Evolutionary conservation across 2,888 invertebrate species (phyloP), one percentile per base, ranked within the genome.

Genomic region (Lamellibrachia satsuma): DNA sequence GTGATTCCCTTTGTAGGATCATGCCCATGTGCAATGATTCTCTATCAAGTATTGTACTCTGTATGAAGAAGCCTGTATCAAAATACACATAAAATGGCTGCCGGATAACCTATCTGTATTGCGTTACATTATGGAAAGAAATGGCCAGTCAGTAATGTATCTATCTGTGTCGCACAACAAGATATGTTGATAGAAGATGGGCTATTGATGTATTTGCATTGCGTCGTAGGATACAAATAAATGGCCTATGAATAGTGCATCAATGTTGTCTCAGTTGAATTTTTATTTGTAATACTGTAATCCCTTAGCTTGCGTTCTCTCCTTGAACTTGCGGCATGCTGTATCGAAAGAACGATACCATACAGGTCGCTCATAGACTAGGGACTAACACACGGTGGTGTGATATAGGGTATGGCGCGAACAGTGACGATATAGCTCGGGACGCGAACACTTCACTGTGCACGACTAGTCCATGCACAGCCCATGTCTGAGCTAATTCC

Each of bases 161-260:
- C 57, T 57, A 57, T 57, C 75, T 75, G 75, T 75, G 75, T 75
- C 4, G 22, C 15, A 75, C 75, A 75, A 75, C 75, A n/a, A 75
- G 75, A 75, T n/a, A 39, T 39, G 0, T 39, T 39, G 39, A 39
- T 39, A 75, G 1, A 22, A 75, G 22, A 75, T 75, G 22, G 75
- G 6, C 75, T 11, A 75, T 75, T 75, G 22, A 75, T 75, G 75
- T 75, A 75, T 75, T 75, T 75, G 75, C 75, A 75, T 75, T 75
- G 75, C 75, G 75, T 75, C 75, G 22, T 75, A 22, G 6, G n/a
- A 75, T 75, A 75, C 75, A 75, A 75, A 75, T 75, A 75, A 75
- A 75, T 75, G n/a, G 75, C 75, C 75, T 75, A 75, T 75, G 75
- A 75, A 75, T 75, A n/a, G 75, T 75, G 75, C 75, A 75, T 4